Base-by-base conservation (phyloP, 1,140 invertebrate genomes). In the Cotesia typhae region DNA sequence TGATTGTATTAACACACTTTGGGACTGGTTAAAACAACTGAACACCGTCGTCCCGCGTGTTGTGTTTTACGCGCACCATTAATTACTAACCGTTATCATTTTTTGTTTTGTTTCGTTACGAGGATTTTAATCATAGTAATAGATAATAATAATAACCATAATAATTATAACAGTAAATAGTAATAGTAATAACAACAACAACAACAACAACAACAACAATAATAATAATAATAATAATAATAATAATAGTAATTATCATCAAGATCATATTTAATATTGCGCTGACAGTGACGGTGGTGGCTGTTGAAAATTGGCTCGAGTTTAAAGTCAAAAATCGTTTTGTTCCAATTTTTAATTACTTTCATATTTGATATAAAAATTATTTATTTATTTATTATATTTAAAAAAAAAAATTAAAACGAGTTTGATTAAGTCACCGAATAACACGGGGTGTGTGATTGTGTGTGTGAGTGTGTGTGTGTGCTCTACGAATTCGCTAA, bases 1-100 rank as follows among this genome's bases (percentile, higher is more conserved):
- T 76, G 75, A 76, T 74, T 61, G 75, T 73, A 73, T 75, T 71
- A 64, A 64, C 65, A 70, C 72, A 66, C 71, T 67, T 70, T 66
- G 61, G 71, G 74, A 65, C 71, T 75, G 55, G 64, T 37, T 53
- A 60, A 41, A 47, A 47, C 41, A 47, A 47, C 41, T 47, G 6
- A 47, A 47, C 41, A 67, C 51, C 36, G 65, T 72, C 64, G 53
- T 72, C 36, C 57, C 64, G 55, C 67, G 37, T 57, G 57, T 68
- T 57, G 52, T n/a, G 41, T 47, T 47, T 47, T 47, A 59, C 55
- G 57, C 57, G 55, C 28, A 68, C 57, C 3, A 28, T 68, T 37
- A 12, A 10, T 38, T 14, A 41, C 14, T 38, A 55, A 37, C n/a
- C 36, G 55, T 20, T 57, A 52, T 12, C 57, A 10, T 20, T 55